Evolutionary conservation across 2,113 vertebrate genomes (phyloP).

Genomic region (Ophiodon elongatus): DNA sequence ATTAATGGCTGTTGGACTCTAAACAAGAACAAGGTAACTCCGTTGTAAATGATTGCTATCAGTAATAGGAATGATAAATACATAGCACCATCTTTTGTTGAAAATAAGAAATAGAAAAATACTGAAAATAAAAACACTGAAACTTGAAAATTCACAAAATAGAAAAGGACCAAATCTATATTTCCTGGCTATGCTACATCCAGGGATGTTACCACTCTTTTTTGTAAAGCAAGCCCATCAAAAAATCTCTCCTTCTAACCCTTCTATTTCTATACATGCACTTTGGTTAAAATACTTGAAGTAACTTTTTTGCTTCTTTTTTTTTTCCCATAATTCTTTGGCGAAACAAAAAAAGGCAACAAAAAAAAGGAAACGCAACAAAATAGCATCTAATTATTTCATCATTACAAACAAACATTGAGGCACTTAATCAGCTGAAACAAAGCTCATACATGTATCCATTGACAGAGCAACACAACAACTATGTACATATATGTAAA

Average conservation of each 20-base stretch:
- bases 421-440: conserved; percentile 93
- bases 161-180: conserved; percentile 70
- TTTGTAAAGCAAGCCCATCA: conserved; percentile 65
- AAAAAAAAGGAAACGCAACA: conserved; percentile 51
- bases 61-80: conserved; percentile 88
- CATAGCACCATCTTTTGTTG: conserved; percentile 88
- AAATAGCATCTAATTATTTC: conserved; percentile 77
- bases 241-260: conserved; percentile 46
- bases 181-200: conserved; percentile 60
- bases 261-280: conserved; percentile 81
- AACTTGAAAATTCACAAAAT: conserved; percentile 77
- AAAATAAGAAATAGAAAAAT: conserved; percentile 78
- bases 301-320: conserved; percentile 37
- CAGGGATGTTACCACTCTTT: conserved; percentile 70
- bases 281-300: conserved; percentile 83
- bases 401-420: conserved; percentile 84
- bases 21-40: conserved; percentile 63
- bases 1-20: conserved; percentile 57
- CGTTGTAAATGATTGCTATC: conserved; percentile 76
- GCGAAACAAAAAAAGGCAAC: conserved; percentile 70
- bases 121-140: conserved; percentile 67
- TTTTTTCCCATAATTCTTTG: conserved; percentile 62
- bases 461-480: conserved; percentile 96
- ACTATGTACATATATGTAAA: conserved; percentile 99
- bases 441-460: conserved; percentile 82